These are phyloP conservation scores for Saturnia pavonia DNA, from an alignment of 2,888 invertebrate species.

Conservation along the genomic window DNA sequence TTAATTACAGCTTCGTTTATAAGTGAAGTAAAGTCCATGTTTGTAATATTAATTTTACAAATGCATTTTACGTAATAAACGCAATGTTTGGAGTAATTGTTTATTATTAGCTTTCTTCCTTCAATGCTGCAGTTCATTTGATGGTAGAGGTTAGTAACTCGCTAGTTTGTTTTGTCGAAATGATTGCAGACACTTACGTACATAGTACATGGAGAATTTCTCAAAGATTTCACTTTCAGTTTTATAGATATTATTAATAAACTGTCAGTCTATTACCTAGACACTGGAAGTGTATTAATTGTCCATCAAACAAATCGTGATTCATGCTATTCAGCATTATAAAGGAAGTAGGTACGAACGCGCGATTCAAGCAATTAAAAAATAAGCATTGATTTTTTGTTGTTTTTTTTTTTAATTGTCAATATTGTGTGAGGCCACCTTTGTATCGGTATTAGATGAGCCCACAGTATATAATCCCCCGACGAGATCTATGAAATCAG, in stretches of 20 bases:
- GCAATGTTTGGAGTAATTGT: too few relatives aligned
- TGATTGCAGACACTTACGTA: not conserved
- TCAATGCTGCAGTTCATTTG: too few relatives aligned
- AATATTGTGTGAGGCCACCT: conserved; percentile 1
- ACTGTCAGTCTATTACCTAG: not conserved
- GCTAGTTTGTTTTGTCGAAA: not conserved
- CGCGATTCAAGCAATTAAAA: not conserved
- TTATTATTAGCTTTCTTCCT: too few relatives aligned
- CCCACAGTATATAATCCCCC: conserved; percentile 26
- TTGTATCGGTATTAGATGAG: not conserved
- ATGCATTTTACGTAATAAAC: too few relatives aligned
- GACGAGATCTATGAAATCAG: conserved; percentile 10
- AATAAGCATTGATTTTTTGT: conserved; percentile 11
- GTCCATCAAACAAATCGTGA: not conserved
- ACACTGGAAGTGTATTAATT: not conserved
- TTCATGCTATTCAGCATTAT: conserved; percentile 2
- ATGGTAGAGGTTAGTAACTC: not conserved
- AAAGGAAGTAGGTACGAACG: not conserved
- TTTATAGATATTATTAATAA: not conserved
- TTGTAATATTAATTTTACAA: too few relatives aligned
- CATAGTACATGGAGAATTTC: not conserved
- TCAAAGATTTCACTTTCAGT: not conserved
- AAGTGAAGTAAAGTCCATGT: too few relatives aligned
- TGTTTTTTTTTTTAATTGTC: conserved; percentile 13
- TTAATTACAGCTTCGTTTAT: too few relatives aligned